Conservation (phyloP, 2,113 vertebrate species). For the Neogale vison region DNA sequence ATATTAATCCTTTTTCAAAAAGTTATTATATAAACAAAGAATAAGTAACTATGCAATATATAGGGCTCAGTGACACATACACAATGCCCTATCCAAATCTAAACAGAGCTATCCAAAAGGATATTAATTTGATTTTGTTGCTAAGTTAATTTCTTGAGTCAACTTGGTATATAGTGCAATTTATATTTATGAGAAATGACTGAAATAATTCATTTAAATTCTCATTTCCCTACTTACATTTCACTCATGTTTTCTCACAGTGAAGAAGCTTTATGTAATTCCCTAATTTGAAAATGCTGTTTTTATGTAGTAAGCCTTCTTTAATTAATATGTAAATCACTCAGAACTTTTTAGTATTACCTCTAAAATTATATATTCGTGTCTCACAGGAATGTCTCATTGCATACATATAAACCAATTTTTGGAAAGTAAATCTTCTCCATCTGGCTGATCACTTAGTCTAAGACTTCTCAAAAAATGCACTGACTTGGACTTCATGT, state of each 20-base stretch:
- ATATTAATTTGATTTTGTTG: background rate
- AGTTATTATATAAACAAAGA: background rate
- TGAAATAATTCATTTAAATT: background rate
- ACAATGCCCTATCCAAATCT: background rate
- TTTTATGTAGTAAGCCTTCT: background rate
- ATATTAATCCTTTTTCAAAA: background rate
- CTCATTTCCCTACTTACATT: background rate
- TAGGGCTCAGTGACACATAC: background rate
- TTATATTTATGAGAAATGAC: background rate
- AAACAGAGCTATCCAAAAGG: background rate
- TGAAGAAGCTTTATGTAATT: background rate
- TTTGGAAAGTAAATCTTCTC: background rate
- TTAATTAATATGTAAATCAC: background rate
- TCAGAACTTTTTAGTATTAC: background rate
- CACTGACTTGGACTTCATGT: background rate
- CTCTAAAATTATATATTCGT: background rate
- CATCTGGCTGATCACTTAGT: background rate
- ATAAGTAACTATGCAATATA: background rate
- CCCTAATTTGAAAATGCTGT: background rate
- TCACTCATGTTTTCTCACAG: background rate
- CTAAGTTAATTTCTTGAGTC: background rate
- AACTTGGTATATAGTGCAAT: background rate
- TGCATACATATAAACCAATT: background rate
- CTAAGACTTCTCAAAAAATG: background rate
- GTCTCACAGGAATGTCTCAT: background rate